Evolutionary conservation across 1,140 invertebrate genomes (phyloP).

Genomic region (Drosophila virilis): DNA sequence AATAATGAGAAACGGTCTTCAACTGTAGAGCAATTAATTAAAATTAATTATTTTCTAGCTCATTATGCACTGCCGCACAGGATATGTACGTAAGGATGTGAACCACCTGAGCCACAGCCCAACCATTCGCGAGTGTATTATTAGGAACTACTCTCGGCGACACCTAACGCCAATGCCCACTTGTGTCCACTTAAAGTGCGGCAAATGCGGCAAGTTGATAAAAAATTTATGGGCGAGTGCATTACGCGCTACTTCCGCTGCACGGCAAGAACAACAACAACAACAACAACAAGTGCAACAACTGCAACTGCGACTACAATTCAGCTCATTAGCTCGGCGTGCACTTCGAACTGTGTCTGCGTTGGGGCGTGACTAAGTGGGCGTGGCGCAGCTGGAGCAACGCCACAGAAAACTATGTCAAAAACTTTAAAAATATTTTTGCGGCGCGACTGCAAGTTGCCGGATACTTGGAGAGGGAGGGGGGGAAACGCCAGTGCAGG

Average conservation of each 20-base stretch:
- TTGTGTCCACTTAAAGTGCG: conserved; percentile 28
- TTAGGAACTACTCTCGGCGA: neutral
- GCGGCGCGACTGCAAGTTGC: conserved; percentile 2
- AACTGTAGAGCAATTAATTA: conserved; percentile 30
- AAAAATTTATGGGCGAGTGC: conserved; percentile 41
- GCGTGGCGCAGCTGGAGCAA: conserved; percentile 50
- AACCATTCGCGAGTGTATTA: neutral
- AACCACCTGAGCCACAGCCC: neutral
- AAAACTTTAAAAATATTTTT: conserved; percentile 80
- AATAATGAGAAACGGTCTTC: neutral
- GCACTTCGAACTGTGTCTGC: conserved; percentile 56
- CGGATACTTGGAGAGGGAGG: neutral
- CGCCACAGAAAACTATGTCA: conserved; percentile 71
- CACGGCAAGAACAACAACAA: conserved; percentile 13
- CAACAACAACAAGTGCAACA: conserved; percentile 13
- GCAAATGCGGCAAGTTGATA: conserved; percentile 27
- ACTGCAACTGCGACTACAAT: conserved; percentile 40
- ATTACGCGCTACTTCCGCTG: conserved; percentile 34
- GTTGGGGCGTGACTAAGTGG: conserved; percentile 70
- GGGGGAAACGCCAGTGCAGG: neutral
- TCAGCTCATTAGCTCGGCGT: conserved; percentile 69
- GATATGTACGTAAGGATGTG: neutral
- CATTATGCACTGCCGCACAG: conserved; percentile 34
- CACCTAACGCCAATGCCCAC: conserved; percentile 6
- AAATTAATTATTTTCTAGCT: conserved; percentile 37